Evolutionary conservation across 1,140 invertebrate species (phyloP).

Genomic region (Heliconius himera): DNA sequence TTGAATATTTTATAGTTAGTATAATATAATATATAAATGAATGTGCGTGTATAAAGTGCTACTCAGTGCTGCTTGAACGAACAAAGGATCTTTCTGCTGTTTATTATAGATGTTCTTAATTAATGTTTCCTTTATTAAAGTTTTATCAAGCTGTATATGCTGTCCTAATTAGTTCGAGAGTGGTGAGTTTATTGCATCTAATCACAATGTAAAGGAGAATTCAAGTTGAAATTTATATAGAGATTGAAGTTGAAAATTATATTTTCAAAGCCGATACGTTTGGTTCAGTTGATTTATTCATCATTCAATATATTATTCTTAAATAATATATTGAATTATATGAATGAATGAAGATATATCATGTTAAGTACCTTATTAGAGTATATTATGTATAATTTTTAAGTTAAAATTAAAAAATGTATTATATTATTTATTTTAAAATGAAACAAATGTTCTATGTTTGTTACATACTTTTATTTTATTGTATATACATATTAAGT

Average conservation of each 20-base stretch:
- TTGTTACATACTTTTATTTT: no score
- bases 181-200: conserved; percentile 11
- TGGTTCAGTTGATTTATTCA: no score
- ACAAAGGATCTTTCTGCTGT: conserved; percentile 29
- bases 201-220: background rate
- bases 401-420: no score
- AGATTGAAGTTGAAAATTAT: background rate
- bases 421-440: no score
- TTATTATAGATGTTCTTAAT: conserved; percentile 29
- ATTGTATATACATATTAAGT: no score
- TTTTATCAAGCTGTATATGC: conserved; percentile 24
- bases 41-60: background rate
- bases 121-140: conserved; percentile 39
- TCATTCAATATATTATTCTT: no score
- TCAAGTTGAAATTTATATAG: background rate
- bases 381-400: no score
- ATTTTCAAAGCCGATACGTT: background rate
- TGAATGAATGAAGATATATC: no score
- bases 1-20: no score
- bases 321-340: no score
- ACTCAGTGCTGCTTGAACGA: conserved; percentile 16
- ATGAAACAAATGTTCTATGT: no score
- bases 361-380: no score
- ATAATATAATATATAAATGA: background rate
- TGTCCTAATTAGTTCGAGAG: conserved; percentile 31